Evolutionary conservation across 2,797 vertebrate genomes (phyloP), one percentile per base, ranked within the genome.

Genomic region (Diplodus sargus): DNA sequence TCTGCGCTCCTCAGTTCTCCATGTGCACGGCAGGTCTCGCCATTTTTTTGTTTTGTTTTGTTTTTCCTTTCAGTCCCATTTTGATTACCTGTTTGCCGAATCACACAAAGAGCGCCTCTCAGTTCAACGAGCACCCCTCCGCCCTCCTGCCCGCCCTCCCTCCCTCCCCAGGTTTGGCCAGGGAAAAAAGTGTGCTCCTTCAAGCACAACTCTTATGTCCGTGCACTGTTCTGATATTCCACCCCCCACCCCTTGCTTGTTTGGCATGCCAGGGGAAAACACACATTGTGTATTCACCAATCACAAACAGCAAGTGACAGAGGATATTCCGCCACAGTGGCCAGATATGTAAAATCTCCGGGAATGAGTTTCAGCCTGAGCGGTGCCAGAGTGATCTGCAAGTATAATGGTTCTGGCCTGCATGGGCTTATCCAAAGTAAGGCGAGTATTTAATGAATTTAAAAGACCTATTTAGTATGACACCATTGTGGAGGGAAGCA

Each of bases 261-360:
- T 79, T 87, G 81, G 74, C 71, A 49, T 62, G 73, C 71, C 57
- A 70, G 81, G 60, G 52, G 76, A 85, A 84, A 79, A 78, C 59
- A 82, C 54, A 70, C 71, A 83, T 78, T 87, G 83, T 84, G 76
- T 87, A 82, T 83, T 89, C 85, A 86, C 85, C 78, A 53, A 86
- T 93, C 78, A 84, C 88, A 92, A 90, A 92, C 85, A 85, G 75
- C 78, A 89, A 87, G 79, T 76, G 87, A 91, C 89, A 86, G 81
- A 78, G 72, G 56, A 89, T 83, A 90, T 90, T 90, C 89, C 78
- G 61, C 82, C 74, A 84, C 89, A 86, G 57, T 75, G 78, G 84
- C 74, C 89, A 90, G 80, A 91, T 87, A 90, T 90, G 78, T 81
- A 82, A 76, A 86, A 86, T 82, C 56, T 79, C 52, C 54, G 49